phyloP scores from a whole-genome alignment of 2,797 vertebrate species.

The Centropyge bicolor region DNA sequence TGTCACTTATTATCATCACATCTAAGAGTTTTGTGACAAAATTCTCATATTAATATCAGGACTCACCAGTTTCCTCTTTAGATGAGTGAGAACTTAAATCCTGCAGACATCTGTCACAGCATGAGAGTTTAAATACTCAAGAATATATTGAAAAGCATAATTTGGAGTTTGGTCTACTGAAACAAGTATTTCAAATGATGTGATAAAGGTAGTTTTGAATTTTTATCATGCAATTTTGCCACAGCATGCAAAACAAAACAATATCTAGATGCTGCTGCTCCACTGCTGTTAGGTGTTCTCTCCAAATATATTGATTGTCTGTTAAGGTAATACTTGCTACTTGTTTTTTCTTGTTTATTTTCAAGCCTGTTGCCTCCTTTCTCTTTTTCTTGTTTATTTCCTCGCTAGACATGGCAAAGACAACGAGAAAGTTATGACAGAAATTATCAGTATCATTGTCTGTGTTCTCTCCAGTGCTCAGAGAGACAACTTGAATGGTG shows the following conservation, averaged over 20 bases:
- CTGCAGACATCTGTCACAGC: not conserved
- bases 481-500: not conserved
- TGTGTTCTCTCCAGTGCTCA: not conserved
- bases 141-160: not conserved
- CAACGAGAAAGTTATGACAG: not conserved
- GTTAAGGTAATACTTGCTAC: too few species aligned
- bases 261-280: not conserved
- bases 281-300: not conserved
- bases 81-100: slow-evolving; percentile 8
- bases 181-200: not conserved
- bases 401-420: slow-evolving; percentile 7
- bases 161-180: not conserved
- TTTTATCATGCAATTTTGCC: not conserved
- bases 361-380: not conserved
- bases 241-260: slow-evolving; percentile 12
- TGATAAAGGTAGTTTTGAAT: not conserved
- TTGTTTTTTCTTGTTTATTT: not conserved
- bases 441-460: not conserved
- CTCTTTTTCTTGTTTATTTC: not conserved
- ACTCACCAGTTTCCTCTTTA: slow-evolving; percentile 6
- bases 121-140: not conserved
- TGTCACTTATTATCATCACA: slow-evolving; percentile 21
- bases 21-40: slow-evolving; percentile 33
- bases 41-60: slow-evolving; percentile 14
- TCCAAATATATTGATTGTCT: not conserved